Percentiles rank a stretch among this genome's conserved stretches.
Evolutionary conservation across 2,797 vertebrate species (phyloP).

Genomic region (Gymnopithys bicolor): DNA sequence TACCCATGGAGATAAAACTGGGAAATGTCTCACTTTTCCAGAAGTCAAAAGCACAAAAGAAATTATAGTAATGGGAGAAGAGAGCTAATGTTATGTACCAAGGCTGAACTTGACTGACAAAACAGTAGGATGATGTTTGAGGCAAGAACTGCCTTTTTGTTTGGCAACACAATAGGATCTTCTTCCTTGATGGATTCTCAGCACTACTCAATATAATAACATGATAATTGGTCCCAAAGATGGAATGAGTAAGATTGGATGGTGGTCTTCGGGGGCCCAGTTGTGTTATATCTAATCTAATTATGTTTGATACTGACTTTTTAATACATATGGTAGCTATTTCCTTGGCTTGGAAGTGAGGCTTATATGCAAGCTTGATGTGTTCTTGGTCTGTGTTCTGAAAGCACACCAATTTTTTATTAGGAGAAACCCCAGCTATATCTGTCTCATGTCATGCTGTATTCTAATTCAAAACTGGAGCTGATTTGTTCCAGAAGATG

Average conservation of each 20-base stretch:
- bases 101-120: background rate
- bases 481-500: constrained; percentile 65
- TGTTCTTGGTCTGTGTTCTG: constrained; percentile 41
- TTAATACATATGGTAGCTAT: constrained; percentile 61
- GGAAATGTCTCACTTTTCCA: background rate
- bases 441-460: constrained; percentile 48
- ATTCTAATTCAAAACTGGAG: constrained; percentile 57
- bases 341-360: constrained; percentile 33
- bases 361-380: background rate
- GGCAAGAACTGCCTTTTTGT: constrained; percentile 27
- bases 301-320: constrained; percentile 47
- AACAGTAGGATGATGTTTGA: background rate
- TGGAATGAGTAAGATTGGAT: constrained; percentile 31
- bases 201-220: background rate
- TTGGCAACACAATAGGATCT: background rate
- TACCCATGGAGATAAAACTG: background rate
- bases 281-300: constrained; percentile 60
- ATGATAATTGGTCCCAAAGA: constrained; percentile 46
- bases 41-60: background rate
- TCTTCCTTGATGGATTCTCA: constrained; percentile 23
- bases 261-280: constrained; percentile 34
- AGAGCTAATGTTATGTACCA: background rate
- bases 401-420: constrained; percentile 27
- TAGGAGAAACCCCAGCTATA: constrained; percentile 41
- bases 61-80: background rate